Evolutionary conservation across 2,888 invertebrate species (phyloP), one percentile per base, ranked within the genome.

Genomic region (Caenorhabditis japonica): DNA sequence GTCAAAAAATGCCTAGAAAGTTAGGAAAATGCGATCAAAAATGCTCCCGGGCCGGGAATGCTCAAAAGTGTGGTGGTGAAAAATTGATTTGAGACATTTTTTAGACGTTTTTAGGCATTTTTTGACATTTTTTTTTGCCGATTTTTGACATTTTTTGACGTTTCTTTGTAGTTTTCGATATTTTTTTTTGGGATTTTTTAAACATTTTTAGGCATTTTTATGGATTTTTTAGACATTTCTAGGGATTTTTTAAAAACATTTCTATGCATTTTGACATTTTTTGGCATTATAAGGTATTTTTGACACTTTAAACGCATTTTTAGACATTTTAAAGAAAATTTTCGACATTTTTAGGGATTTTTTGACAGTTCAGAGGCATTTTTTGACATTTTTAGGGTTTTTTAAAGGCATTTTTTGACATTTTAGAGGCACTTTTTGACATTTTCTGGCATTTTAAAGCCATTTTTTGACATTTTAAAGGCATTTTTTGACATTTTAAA

Each of bases 251-350:
- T n/a, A n/a, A n/a, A n/a, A n/a, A n/a, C n/a, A n/a, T n/a, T n/a
- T n/a, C n/a, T n/a, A n/a, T n/a, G n/a, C n/a, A n/a, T n/a, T n/a
- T n/a, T n/a, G n/a, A n/a, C n/a, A n/a, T n/a, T n/a, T 64, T 19
- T 52, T 52, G 99, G 99, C 36, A 99, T 99, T 5, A 91, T 97
- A 87, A 99, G 99, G 89, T 97, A 99, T 88, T 97, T 97, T 39
- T 99, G 99, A 88, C 99, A 99, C 89, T 97, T 97, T 99, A 83
- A 99, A 99, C 88, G 97, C 97, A 1, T 99, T 99, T 87, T 90
- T 99, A 76, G 99, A 99, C 89, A 30, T 30, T 30, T n/a, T n/a
- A n/a, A n/a, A n/a, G n/a, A n/a, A n/a, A n/a, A n/a, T 30, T 30
- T 30, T 30, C 30, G 5, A 5, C 7, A 30, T 30, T 30, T 30